A percentile compares a stretch with the other conserved stretches of the same genome.
Evolutionary conservation across 2,888 invertebrate genomes (phyloP).

Genomic region (Philereme transversata): DNA sequence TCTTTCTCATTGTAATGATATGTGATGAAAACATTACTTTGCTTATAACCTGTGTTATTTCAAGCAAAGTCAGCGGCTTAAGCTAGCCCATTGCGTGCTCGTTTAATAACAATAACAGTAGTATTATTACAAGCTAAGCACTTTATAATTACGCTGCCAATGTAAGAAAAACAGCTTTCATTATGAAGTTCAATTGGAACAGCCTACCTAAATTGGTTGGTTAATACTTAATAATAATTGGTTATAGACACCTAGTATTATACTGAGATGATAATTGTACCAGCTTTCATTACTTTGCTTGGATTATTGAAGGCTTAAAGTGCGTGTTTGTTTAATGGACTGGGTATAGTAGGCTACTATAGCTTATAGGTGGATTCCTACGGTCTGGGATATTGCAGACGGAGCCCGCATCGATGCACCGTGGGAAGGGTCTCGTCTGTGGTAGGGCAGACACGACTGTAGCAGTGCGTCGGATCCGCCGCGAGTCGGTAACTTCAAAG

Average conservation of each 20-base stretch:
- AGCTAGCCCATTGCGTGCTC: constrained; percentile 32
- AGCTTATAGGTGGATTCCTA: too few species aligned
- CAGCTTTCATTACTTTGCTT: constrained; percentile 2
- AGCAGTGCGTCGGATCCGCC: too few species aligned
- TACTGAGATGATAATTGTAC: constrained; percentile 1
- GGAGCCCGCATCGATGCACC: too few species aligned
- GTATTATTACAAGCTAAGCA: constrained; percentile 40
- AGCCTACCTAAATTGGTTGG: constrained; percentile 21
- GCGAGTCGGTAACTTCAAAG: too few species aligned
- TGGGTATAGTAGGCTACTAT: too few species aligned
- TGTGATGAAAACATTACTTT: too few species aligned
- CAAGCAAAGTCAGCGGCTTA: background rate
- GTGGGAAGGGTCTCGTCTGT: too few species aligned
- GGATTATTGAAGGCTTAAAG: background rate
- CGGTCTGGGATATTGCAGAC: too few species aligned
- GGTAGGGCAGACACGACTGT: too few species aligned
- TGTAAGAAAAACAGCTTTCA: constrained; percentile 48
- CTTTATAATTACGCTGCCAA: constrained; percentile 55
- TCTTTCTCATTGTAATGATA: too few species aligned
- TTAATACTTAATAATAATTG: constrained; percentile 5
- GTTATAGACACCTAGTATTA: constrained; percentile 8
- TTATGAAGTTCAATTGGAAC: constrained; percentile 40
- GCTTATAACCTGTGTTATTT: too few species aligned
- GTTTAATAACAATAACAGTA: constrained; percentile 35
- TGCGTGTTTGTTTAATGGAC: constrained; percentile 3